Evolutionary conservation across 2,888 invertebrate genomes (phyloP).

Genomic region (Muscina levida): DNA sequence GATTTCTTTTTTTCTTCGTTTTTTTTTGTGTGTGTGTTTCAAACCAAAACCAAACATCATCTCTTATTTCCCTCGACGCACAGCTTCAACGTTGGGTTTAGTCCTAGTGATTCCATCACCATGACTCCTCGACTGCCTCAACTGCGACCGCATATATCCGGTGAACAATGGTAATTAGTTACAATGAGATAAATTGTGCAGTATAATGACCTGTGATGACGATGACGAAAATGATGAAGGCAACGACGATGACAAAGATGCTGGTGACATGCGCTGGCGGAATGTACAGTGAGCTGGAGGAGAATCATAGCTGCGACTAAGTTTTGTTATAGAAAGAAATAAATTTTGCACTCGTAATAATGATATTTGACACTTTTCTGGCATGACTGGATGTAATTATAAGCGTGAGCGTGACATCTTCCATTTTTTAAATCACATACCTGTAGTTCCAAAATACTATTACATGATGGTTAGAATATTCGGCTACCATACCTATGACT

Average conservation of each 20-base stretch:
- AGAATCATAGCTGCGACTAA: too few relatives aligned
- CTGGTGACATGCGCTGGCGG: slow-evolving; percentile 20
- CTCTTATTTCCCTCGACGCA: neutral
- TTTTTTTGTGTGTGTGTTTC: neutral
- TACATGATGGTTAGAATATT: too few relatives aligned
- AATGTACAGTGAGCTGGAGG: neutral
- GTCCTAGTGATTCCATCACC: neutral
- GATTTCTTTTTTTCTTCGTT: slow-evolving; percentile 35
- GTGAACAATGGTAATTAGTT: slow-evolving; percentile 60
- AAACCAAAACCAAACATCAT: slow-evolving; percentile 1
- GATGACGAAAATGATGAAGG: slow-evolving; percentile 28
- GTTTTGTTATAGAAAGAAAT: too few relatives aligned
- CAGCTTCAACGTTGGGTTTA: slow-evolving; percentile 1
- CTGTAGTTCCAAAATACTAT: too few relatives aligned
- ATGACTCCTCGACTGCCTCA: neutral
- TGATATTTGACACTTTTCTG: too few relatives aligned
- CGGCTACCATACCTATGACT: too few relatives aligned
- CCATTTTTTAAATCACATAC: too few relatives aligned
- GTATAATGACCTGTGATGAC: slow-evolving; percentile 62
- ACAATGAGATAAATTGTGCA: slow-evolving; percentile 60
- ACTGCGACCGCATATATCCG: slow-evolving; percentile 14
- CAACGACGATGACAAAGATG: slow-evolving; percentile 15
- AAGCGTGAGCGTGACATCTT: too few relatives aligned
- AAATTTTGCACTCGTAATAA: too few relatives aligned
- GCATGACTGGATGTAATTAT: too few relatives aligned